Conservation (phyloP, 2,113 vertebrate species). For the Dromaius novaehollandiae region DNA sequence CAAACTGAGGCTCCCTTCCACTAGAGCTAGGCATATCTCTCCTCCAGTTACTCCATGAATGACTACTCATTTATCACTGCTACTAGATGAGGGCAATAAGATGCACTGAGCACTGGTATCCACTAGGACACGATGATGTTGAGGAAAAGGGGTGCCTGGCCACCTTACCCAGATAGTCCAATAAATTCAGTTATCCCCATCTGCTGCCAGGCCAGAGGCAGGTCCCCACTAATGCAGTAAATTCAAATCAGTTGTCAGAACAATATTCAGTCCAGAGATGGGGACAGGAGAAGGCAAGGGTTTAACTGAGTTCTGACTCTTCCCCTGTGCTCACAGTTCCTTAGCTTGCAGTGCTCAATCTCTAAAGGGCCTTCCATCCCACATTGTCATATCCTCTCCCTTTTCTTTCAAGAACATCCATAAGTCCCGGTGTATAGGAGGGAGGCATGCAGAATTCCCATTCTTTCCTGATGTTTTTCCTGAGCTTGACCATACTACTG, state of each 20-base stretch:
- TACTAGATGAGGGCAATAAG: not conserved
- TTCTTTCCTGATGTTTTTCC: not conserved
- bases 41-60: not conserved
- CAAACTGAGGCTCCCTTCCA: not conserved
- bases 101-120: not conserved
- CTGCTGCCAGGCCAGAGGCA: not conserved
- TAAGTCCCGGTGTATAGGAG: not conserved
- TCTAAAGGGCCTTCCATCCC: not conserved
- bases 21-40: not conserved
- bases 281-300: not conserved
- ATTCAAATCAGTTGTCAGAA: not conserved
- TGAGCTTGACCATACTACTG: not conserved
- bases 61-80: not conserved
- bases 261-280: fast-evolving
- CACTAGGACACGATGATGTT: not conserved
- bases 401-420: not conserved
- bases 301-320: not conserved
- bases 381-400: no score
- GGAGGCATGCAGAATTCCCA: not conserved
- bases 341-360: not conserved
- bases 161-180: not conserved
- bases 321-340: not conserved
- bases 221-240: not conserved
- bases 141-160: not conserved
- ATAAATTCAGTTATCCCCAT: not conserved